Base-by-base conservation (phyloP, 2,888 invertebrate genomes). In the Aquatica leii region DNA sequence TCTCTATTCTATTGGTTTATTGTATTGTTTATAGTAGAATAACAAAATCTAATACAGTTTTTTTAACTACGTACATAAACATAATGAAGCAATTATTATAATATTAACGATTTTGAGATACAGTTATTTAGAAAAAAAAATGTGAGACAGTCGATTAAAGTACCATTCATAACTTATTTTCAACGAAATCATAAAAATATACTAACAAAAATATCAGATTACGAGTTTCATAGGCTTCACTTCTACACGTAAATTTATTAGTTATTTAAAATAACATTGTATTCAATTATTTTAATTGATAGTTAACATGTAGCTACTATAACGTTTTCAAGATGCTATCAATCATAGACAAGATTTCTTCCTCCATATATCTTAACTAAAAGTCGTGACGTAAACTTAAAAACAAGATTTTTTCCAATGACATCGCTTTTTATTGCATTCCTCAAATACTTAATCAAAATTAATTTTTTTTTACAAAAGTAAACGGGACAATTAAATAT, bases 201-300 rank as follows among this genome's bases (percentile, higher is more conserved):
- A 46, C 17, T 1, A 37, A 52, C 52, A 53, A 46, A 53, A 53
- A 53, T 46, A 59, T 53, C 59, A 48, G 35, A 54, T 60, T 52
- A 51, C 52, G 41, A 20, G 52, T 60, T 4, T 60, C 40, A 20
- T 48, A 40, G 4, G 40, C 37, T 41, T 21, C 24, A 60, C 54
- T 60, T 52, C 48, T 54, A 60, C 54, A 49, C 48, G 40, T 34
- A 53, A 57, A 62, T 67, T 62, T 67, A 67, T 65, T 52, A 53
- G 61, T 65, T 59, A 62, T 65, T 65, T 65, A 59, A 43, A 51
- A 56, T 49, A 65, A 65, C 61, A 62, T 59, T 49, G 64, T 64
- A 65, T 49, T 59, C 62, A 65, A 65, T 67, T 67, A 64, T 60
- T 64, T 67, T 67, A 64, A 67, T 67, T 67, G 60, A 67, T 64